Evolutionary conservation across 1,140 invertebrate species (phyloP), one percentile per base, ranked within the genome.

Genomic region (Babylonia areolata): DNA sequence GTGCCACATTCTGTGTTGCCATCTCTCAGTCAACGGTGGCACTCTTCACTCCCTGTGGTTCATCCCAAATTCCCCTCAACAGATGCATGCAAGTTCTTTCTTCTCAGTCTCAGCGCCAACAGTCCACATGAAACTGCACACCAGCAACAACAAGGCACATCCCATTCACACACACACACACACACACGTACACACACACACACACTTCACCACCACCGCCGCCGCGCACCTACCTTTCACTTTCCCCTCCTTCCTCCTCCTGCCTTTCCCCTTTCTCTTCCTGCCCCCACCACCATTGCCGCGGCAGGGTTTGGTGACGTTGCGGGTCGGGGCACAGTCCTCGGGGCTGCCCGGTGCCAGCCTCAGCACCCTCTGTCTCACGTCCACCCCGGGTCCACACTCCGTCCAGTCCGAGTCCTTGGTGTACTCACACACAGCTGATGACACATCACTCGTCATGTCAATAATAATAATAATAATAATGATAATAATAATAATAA

Each of bases 391-490:
- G 11, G 54, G 35, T n/a, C 78, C 78, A 81, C 85, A 86, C 35
- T 37, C 77, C 37, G 42, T 40, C 85, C 85, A 86, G 20, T 80
- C 33, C 3, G 51, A 37, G n/a, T 73, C 81, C n/a, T 71, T 37
- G 28, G 40, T 64, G 51, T 86, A 86, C 78, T 54, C 46, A 54
- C 85, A 86, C 12, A 31, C 84, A 79, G 51, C 11, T n/a, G n/a
- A n/a, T n/a, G n/a, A n/a, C n/a, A n/a, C n/a, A n/a, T n/a, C n/a
- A n/a, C n/a, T n/a, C n/a, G n/a, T n/a, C n/a, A n/a, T n/a, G n/a
- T n/a, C n/a, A n/a, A n/a, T n/a, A n/a, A n/a, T n/a, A n/a, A n/a
- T n/a, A n/a, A n/a, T n/a, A n/a, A n/a, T n/a, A n/a, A n/a, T n/a
- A n/a, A n/a, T n/a, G n/a, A n/a, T n/a, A n/a, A n/a, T n/a, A n/a